Percentiles rank a stretch among this genome's conserved stretches.
Evolutionary conservation across 2,888 invertebrate genomes (phyloP).

Genomic region (Coelinius sp.): DNA sequence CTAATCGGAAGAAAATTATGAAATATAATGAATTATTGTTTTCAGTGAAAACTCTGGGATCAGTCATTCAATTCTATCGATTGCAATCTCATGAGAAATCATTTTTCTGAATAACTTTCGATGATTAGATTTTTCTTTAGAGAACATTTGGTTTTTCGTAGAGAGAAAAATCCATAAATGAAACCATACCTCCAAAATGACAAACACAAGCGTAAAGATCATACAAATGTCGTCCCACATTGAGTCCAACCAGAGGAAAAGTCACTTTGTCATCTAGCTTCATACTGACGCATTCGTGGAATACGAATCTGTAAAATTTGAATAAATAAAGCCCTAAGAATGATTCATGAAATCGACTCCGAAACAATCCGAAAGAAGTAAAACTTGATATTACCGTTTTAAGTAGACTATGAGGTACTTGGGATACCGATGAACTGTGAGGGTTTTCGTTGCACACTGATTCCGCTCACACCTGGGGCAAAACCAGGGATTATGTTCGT

Average conservation of each 20-base stretch:
- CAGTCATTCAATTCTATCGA: too few species aligned
- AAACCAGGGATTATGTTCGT: slow-evolving; percentile 79
- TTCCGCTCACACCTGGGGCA: slow-evolving; percentile 76
- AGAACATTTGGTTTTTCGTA: not conserved
- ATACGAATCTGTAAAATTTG: slow-evolving; percentile 73
- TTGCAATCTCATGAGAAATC: too few species aligned
- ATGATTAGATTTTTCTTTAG: not conserved
- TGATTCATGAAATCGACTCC: not conserved
- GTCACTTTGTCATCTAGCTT: slow-evolving; percentile 77
- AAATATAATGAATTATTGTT: not conserved
- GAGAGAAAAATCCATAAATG: too few species aligned
- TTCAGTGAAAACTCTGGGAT: too few species aligned
- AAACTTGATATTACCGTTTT: slow-evolving; percentile 70
- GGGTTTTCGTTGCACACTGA: slow-evolving; percentile 77
- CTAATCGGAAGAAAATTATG: slow-evolving; percentile 63
- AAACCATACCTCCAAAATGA: slow-evolving; percentile 75
- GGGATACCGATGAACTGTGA: slow-evolving; percentile 77
- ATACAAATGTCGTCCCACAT: slow-evolving; percentile 73
- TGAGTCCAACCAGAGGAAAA: slow-evolving; percentile 75
- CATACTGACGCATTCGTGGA: slow-evolving; percentile 75
- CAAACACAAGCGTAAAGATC: slow-evolving; percentile 77
- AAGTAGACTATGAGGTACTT: slow-evolving; percentile 77
- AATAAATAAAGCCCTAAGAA: slow-evolving; percentile 4
- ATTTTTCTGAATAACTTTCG: not conserved
- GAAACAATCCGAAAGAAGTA: not conserved